Conservation (phyloP, 2,888 invertebrate genomes). For the Mellilla xanthometata region DNA sequence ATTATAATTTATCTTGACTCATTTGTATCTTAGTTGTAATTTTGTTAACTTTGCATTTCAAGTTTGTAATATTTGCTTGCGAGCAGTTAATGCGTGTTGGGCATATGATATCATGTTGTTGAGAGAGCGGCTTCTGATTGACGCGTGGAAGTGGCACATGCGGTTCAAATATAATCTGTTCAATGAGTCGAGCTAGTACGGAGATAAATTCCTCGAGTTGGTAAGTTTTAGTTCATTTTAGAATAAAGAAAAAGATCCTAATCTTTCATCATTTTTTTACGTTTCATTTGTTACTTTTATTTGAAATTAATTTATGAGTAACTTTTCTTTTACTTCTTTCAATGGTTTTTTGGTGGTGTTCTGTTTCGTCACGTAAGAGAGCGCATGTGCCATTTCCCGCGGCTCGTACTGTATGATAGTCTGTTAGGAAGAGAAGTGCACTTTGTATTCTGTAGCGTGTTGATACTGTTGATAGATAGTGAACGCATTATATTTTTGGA, state of each 20-base stretch:
- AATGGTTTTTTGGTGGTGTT: no score
- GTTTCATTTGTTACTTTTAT: no score
- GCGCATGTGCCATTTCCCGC: slow-evolving; percentile 15
- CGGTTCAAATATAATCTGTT: no score
- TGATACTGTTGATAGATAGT: slow-evolving; percentile 62
- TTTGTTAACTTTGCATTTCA: slow-evolving; percentile 19
- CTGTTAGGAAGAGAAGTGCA: slow-evolving; percentile 59
- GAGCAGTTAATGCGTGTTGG: slow-evolving; percentile 5
- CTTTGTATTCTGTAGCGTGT: slow-evolving; percentile 65
- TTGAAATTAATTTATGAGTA: no score
- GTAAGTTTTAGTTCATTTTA: no score
- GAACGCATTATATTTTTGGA: slow-evolving; percentile 78
- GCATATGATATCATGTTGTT: slow-evolving; percentile 39
- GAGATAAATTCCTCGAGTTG: no score
- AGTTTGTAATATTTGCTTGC: slow-evolving; percentile 7
- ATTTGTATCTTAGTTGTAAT: background rate
- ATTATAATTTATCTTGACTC: no score
- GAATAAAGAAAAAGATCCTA: no score
- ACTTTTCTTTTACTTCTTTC: no score
- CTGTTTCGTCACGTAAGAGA: no score
- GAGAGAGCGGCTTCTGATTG: slow-evolving; percentile 33
- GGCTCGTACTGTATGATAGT: slow-evolving; percentile 46
- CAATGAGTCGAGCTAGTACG: no score
- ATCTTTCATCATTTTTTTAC: no score
- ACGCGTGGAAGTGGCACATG: slow-evolving; percentile 16